Conservation (phyloP, 2,113 vertebrate species). For the Felis chaus region DNA sequence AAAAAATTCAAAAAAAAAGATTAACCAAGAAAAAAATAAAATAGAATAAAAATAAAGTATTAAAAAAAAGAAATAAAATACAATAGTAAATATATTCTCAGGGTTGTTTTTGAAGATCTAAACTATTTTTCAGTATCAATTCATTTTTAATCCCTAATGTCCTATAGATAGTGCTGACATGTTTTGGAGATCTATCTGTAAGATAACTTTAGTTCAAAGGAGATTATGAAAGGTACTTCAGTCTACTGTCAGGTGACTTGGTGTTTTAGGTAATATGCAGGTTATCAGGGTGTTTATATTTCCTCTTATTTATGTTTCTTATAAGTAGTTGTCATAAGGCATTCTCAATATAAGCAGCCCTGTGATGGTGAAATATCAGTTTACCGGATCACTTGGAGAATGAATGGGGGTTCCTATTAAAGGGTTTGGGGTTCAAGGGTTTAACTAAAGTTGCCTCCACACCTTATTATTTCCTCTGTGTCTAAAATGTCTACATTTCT, state of each 20-base stretch:
- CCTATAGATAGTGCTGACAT: not conserved
- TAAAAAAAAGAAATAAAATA: not conserved
- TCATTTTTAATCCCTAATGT: not conserved
- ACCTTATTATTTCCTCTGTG: not conserved
- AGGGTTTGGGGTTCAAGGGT: not conserved
- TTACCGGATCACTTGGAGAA: slow-evolving; percentile 11
- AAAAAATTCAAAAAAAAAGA: too few species aligned
- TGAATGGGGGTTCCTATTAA: not conserved
- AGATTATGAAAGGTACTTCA: not conserved
- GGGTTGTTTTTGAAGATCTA: not conserved
- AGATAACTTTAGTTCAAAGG: not conserved
- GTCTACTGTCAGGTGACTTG: not conserved
- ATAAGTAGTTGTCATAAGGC: not conserved
- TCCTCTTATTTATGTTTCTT: slow-evolving; percentile 15
- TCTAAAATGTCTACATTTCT: slow-evolving; percentile 39
- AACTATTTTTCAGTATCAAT: not conserved
- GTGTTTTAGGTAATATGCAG: not conserved
- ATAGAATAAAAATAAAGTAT: too few species aligned
- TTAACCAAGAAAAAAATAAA: too few species aligned
- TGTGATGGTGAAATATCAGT: not conserved
- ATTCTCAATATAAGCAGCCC: not conserved
- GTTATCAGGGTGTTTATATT: not conserved
- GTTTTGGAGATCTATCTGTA: not conserved
- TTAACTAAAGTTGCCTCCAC: slow-evolving; percentile 26
- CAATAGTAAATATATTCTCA: not conserved